Evolutionary conservation across 2,888 invertebrate genomes (phyloP), one percentile per base, ranked within the genome.

Genomic region (Arctia plantaginis): DNA sequence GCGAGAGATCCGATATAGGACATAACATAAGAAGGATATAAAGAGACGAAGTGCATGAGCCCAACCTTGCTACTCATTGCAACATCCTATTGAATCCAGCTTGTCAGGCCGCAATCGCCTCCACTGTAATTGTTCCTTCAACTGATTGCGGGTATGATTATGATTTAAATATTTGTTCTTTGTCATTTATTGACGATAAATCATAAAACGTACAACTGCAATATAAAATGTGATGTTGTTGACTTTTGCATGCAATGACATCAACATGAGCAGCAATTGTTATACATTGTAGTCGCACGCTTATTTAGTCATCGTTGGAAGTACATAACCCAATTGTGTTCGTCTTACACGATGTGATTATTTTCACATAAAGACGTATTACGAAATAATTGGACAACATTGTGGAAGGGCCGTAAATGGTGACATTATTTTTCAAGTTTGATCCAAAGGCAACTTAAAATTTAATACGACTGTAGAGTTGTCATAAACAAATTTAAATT

Each of bases 81-180:
- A 41, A 13, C 20, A 33, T 33, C 33, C 23, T 55, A 77, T 71
- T 68, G 44, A 18, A 77, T 72, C 73, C 80, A 83, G 85, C 85
- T 82, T 82, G 86, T 83, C 79, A 82, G 74, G 74, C 71, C 75
- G 82, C 81, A 85, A 83, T 81, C 79, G 80, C 80, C 84, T 86
- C 82, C 82, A 86, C 83, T 75, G 77, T 84, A 82, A 85, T 85
- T 83, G 87, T 81, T 76, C 76, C 84, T 82, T 71, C 76, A 67
- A 81, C 76, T 79, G 77, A 79, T 83, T 80, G 77, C 76, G 80
- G 82, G 79, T 80, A 82, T 81, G 83, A 78, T 86, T 90, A 88
- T 90, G 89, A 92, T 92, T 90, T 90, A 92, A 91, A 91, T 91
- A 92, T 92, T 91, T 88, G 85, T 84, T 77, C 74, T 77, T 69